These are phyloP conservation scores for Cyrtodaria siliqua DNA, from an alignment of 2,888 invertebrate species.

Conservation along the genomic window DNA sequence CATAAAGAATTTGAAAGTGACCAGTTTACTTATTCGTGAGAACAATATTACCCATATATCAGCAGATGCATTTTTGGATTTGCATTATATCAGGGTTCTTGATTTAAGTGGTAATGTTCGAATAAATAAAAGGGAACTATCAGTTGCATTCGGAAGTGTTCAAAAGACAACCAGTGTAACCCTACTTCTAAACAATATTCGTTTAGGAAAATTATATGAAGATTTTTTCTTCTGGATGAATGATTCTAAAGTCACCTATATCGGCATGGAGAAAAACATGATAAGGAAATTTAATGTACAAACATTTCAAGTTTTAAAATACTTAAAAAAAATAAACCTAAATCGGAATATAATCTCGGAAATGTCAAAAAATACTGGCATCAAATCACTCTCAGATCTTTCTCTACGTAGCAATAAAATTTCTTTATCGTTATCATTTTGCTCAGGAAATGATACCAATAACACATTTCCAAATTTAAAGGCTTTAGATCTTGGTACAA, in stretches of 20 bases:
- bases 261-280: too few relatives aligned
- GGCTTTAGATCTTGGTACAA: constrained; percentile 2
- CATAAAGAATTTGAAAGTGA: not conserved
- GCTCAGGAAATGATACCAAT: too few relatives aligned
- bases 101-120: not conserved
- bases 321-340: too few relatives aligned
- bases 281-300: too few relatives aligned
- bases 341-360: too few relatives aligned
- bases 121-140: not conserved
- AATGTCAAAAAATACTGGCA: too few relatives aligned
- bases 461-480: not conserved
- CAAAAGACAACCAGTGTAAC: too few relatives aligned
- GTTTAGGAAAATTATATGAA: too few relatives aligned
- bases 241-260: too few relatives aligned
- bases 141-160: not conserved
- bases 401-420: not conserved
- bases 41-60: not conserved
- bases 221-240: not conserved
- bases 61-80: not conserved
- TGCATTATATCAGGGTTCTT: not conserved
- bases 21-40: not conserved
- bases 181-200: too few relatives aligned
- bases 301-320: too few relatives aligned
- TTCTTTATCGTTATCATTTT: too few relatives aligned
- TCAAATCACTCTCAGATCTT: not conserved